These are phyloP conservation scores for Papilio xuthus DNA, from an alignment of 1,140 invertebrate species.

Conservation along the genomic window DNA sequence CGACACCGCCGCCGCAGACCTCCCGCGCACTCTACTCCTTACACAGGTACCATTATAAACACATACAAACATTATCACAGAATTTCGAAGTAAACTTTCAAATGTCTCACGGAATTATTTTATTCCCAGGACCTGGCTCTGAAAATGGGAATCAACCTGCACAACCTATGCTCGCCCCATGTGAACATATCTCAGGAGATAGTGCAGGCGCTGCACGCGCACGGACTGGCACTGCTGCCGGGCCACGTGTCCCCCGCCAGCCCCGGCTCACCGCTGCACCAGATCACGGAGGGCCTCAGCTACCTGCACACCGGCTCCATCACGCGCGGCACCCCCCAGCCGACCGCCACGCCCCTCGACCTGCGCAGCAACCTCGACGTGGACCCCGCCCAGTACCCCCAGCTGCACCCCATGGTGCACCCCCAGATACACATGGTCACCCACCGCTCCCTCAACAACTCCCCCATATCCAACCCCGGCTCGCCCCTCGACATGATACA, in stretches of 20 bases:
- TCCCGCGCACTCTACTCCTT: conserved; percentile 62
- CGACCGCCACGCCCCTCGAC: conserved; percentile 79
- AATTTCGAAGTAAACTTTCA: neutral
- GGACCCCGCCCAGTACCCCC: conserved; percentile 65
- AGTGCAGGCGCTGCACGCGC: conserved; percentile 59
- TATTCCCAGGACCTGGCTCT: conserved; percentile 65
- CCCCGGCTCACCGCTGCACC: conserved; percentile 72
- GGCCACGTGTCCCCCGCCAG: conserved; percentile 64
- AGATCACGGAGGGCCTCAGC: conserved; percentile 83
- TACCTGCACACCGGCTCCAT: conserved; percentile 87
- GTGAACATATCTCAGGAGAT: conserved; percentile 65
- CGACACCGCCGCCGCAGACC: conserved; percentile 39
- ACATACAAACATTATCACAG: neutral
- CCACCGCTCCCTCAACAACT: conserved; percentile 83
- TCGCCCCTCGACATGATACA: conserved; percentile 93
- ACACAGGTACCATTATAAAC: conserved; percentile 59
- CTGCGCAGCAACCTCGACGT: conserved; percentile 74
- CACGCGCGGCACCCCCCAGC: conserved; percentile 86
- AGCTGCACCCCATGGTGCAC: conserved; percentile 65
- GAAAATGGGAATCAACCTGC: conserved; percentile 68
- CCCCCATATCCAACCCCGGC: conserved; percentile 83
- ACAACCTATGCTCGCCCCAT: conserved; percentile 58
- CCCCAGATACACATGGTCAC: conserved; percentile 76
- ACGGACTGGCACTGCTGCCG: conserved; percentile 56
- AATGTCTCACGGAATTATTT: neutral